Evolutionary conservation across 2,797 vertebrate genomes (phyloP).

Genomic region (Chaenodraco wilsoni): DNA sequence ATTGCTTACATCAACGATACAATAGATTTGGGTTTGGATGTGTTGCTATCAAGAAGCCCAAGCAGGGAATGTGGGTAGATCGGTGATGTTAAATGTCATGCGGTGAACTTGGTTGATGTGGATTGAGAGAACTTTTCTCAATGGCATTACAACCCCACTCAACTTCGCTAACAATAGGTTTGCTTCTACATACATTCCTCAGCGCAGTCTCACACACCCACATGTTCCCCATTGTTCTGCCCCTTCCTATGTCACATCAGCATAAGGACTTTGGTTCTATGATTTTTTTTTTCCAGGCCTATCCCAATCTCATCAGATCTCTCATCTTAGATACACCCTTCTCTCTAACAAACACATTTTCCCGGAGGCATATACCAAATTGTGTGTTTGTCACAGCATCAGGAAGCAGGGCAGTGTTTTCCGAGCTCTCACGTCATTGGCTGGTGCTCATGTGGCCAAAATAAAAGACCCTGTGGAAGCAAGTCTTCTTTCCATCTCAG

Average conservation of each 20-base stretch:
- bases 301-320: slow-evolving; percentile 43
- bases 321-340: slow-evolving; percentile 38
- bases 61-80: neutral
- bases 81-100: slow-evolving; percentile 8
- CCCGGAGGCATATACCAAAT: slow-evolving; percentile 47
- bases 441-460: slow-evolving; percentile 54
- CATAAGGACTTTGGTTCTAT: slow-evolving; percentile 25
- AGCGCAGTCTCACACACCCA: slow-evolving; percentile 50
- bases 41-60: neutral
- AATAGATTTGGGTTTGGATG: slow-evolving; percentile 2
- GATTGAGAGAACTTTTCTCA: slow-evolving; percentile 37
- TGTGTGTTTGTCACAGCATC: slow-evolving; percentile 45
- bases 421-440: slow-evolving; percentile 47
- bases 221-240: slow-evolving; percentile 66
- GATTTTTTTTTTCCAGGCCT: slow-evolving; percentile 43
- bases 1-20: slow-evolving; percentile 3
- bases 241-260: slow-evolving; percentile 50
- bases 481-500: slow-evolving; percentile 48
- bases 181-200: slow-evolving; percentile 68
- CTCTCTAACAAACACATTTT: neutral
- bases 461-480: slow-evolving; percentile 46
- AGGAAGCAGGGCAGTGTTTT: slow-evolving; percentile 52
- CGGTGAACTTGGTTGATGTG: slow-evolving; percentile 13
- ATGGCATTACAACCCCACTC: slow-evolving; percentile 30
- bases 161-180: slow-evolving; percentile 41